A percentile compares a stretch with the other conserved stretches of the same genome.
Conservation (phyloP, 1,140 invertebrate species). For the Ptiloglossa arizonensis region DNA sequence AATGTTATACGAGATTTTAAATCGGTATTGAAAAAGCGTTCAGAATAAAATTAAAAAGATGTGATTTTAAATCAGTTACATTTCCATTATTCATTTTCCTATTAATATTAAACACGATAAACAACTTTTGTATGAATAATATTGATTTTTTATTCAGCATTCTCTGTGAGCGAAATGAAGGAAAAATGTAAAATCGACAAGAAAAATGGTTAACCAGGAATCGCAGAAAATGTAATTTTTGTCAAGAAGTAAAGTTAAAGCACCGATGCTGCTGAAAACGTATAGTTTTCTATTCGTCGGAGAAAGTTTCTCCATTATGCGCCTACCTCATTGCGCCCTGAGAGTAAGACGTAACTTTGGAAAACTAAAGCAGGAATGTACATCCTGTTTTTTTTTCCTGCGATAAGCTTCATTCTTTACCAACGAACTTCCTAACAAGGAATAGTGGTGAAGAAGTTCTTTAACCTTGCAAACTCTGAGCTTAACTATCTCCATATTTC, state of each 20-base stretch:
- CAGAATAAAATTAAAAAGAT: too few species aligned
- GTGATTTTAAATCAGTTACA: too few species aligned
- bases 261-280: not conserved
- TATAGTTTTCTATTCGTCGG: not conserved
- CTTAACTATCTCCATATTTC: not conserved
- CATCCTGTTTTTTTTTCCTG: not conserved
- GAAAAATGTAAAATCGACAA: too few species aligned
- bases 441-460: not conserved
- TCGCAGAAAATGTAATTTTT: not conserved
- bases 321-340: not conserved
- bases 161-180: too few species aligned
- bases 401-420: not conserved
- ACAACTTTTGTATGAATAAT: too few species aligned
- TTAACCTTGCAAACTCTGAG: constrained; percentile 14
- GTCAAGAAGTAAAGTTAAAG: not conserved
- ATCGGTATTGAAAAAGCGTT: too few species aligned
- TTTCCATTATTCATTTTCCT: too few species aligned
- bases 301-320: constrained; percentile 26
- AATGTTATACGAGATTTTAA: too few species aligned
- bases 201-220: not conserved
- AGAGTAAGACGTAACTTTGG: not conserved
- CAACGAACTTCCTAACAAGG: constrained; percentile 15
- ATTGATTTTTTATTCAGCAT: too few species aligned
- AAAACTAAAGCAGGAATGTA: not conserved
- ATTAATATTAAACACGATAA: too few species aligned